Evolutionary conservation across 2,888 invertebrate species (phyloP), one percentile per base, ranked within the genome.

Genomic region (Trypoxylon attenuatum): DNA sequence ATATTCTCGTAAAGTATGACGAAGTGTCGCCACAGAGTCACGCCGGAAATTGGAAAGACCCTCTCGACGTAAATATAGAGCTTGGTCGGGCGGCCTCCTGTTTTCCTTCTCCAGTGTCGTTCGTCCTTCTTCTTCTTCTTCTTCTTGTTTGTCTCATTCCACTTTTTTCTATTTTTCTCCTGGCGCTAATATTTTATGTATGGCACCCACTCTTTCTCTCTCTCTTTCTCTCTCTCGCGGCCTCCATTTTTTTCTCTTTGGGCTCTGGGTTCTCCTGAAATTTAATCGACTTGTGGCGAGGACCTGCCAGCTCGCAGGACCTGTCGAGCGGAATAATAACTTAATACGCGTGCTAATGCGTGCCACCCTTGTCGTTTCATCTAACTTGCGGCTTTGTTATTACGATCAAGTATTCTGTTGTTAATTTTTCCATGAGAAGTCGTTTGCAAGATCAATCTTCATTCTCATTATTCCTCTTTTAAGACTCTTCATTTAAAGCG

Each of bases 1-100:
- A 52, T 63, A 49, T 45, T 18, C 41, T 21, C 56, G 46, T 49
- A 52, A 60, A 59, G 41, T 54, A 18, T 42, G 43, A 54, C 33
- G 41, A 27, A 47, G 57, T 23, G 29, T 51, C 16, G 19, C 23
- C 43, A 13, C 33, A 10, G 45, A 38, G 42, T 25, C 46, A 27
- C 13, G 45, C 22, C 50, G 53, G 25, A 56, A 59, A 68, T 67
- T 64, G 43, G 49, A 58, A 51, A 33, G 51, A 51, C 52, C 47
- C 56, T 33, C 29, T 29, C 19, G 27, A 15, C 29, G 18, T 27
- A 18, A 47, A 47, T 47, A 25, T 25, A 45, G 22, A 43, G n/a
- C 43, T n/a, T n/a, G 19, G 21, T 13, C n/a, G 10, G n/a, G 2
- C 33, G 10, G 33, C 10, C 33, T 33, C n/a, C n/a, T n/a, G n/a